Evolutionary conservation across 2,113 vertebrate species (phyloP), one percentile per base, ranked within the genome.

Genomic region (Bos indicus): DNA sequence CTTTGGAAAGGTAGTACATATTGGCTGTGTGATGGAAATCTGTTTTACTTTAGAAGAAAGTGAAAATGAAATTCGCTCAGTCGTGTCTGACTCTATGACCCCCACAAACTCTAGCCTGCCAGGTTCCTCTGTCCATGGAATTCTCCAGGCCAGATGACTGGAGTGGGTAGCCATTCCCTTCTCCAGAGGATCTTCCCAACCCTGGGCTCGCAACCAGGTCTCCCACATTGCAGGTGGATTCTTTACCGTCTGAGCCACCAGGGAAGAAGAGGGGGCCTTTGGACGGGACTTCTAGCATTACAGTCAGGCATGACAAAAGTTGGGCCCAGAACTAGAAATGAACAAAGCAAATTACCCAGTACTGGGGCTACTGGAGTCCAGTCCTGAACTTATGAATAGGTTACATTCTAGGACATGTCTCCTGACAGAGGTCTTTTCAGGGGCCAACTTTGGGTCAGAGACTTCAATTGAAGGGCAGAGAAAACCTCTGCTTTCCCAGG

Each of bases 11-110:
- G 59, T 64, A 97, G 40, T 28, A 13, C 59, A 74, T 97, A 96
- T 96, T 84, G 90, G 82, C 91, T 57, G 21, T 64, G 54, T 89
- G 62, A 56, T 87, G 10, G 28, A 91, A 97, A 97, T 97, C 80
- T 97, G 92, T 96, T 98, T 98, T 77, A 95, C 60, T 96, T 98
- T 96, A 96, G 81, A 89, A 95, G 36, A 74, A 74, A 23, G 67
- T 40, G 67, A 74, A 74, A 74, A 74, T 25, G 67, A 74, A 40
- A 74, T 25, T 74, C 0, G 0, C 36, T 74, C 67, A 74, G 67
- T 74, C 10, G 2, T 25, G 67, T 74, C 67, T 0, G 4, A 40
- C 21, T 74, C 67, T 40, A 7, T 19, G 67, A 74, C 67, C 67
- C 67, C 67, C 67, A 74, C 13, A 5, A 74, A 25, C 67, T 74